A percentile compares a stretch with the other conserved stretches of the same genome.
phyloP scores from a whole-genome alignment of 2,888 invertebrate species.

The Meloe dianella region DNA sequence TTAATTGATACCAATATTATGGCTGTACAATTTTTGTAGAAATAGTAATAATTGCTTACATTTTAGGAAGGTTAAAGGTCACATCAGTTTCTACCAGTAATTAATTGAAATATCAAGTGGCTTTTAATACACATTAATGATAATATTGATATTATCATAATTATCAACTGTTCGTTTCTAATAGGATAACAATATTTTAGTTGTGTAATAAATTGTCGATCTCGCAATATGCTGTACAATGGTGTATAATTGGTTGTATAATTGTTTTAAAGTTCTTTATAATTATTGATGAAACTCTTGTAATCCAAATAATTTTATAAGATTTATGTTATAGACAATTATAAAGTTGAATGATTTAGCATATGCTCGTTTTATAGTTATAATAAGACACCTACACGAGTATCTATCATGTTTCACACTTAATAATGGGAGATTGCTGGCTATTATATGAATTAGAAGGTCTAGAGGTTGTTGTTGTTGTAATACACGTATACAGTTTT shows the following conservation, averaged over 20 bases:
- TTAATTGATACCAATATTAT: not conserved
- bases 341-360: too few species aligned
- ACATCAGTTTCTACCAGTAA: not conserved
- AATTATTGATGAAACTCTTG: too few species aligned
- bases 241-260: too few species aligned
- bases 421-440: slow-evolving; percentile 37
- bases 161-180: too few species aligned
- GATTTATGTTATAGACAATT: too few species aligned
- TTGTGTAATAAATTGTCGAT: too few species aligned
- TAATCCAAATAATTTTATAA: too few species aligned
- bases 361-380: not conserved
- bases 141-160: too few species aligned
- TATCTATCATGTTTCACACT: slow-evolving; percentile 40
- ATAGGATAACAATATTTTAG: too few species aligned
- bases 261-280: too few species aligned
- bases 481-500: slow-evolving; percentile 33
- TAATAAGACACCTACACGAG: slow-evolving; percentile 30
- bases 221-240: too few species aligned
- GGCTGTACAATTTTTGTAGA: not conserved
- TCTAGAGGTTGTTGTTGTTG: slow-evolving; percentile 36
- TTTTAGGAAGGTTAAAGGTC: not conserved
- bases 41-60: not conserved
- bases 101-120: not conserved
- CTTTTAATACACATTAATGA: not conserved
- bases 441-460: slow-evolving; percentile 41